Evolutionary conservation across 2,888 invertebrate genomes (phyloP).

Genomic region (Lumbricus terrestris): DNA sequence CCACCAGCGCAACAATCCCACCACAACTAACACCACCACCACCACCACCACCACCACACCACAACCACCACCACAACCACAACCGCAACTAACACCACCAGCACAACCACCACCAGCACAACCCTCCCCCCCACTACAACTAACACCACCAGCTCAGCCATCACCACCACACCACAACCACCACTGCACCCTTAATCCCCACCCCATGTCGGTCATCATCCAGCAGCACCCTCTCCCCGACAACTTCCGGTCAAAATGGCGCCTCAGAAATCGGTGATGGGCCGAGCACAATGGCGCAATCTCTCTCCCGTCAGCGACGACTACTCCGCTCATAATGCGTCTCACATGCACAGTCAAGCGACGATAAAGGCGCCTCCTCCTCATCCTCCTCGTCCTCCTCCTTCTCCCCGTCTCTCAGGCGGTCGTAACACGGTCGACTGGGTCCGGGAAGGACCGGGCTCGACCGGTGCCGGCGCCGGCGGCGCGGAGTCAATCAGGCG

Average conservation of each 20-base stretch:
- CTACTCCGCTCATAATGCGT: background rate
- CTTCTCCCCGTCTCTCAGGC: background rate
- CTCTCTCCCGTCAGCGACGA: background rate
- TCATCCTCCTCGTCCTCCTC: background rate
- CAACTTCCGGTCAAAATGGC: background rate
- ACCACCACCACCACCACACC: too few relatives aligned
- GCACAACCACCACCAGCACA: too few relatives aligned
- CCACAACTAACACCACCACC: too few relatives aligned
- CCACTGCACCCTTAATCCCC: background rate
- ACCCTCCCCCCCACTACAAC: too few relatives aligned
- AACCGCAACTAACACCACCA: too few relatives aligned
- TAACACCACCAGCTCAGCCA: too few relatives aligned
- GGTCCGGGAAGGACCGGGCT: background rate
- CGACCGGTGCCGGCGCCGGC: background rate
- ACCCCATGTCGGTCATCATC: background rate
- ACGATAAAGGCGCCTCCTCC: background rate
- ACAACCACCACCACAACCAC: too few relatives aligned
- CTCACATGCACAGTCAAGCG: background rate
- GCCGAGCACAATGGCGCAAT: background rate
- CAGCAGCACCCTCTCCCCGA: background rate
- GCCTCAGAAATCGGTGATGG: slow-evolving; percentile 3
- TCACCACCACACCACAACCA: background rate
- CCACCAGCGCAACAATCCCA: too few relatives aligned
- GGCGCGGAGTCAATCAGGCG: background rate
- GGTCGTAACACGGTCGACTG: background rate